Percentiles rank a stretch among this genome's conserved stretches.
These are phyloP conservation scores for Bufo bufo DNA, from an alignment of 2,113 vertebrate genomes.

Conservation along the genomic window DNA sequence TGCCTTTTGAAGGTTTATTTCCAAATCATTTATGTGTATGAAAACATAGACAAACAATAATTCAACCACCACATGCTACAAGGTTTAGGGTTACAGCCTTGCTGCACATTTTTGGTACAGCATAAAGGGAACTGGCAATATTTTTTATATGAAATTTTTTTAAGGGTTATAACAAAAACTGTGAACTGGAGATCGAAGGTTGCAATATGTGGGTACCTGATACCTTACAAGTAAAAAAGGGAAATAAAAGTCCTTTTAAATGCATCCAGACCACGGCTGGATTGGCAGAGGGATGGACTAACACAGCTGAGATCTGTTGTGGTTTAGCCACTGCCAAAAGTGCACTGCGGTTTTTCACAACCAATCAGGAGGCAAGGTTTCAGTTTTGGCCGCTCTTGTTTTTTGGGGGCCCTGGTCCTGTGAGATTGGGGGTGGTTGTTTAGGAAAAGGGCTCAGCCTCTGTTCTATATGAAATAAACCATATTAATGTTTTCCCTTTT, in stretches of 20 bases:
- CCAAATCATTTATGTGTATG: constrained; percentile 44
- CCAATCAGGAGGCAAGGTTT: constrained; percentile 46
- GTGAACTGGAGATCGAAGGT: constrained; percentile 18
- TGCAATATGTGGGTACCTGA: constrained; percentile 51
- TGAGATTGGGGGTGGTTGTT: constrained; percentile 43
- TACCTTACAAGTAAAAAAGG: constrained; percentile 39
- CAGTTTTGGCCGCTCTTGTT: constrained; percentile 29
- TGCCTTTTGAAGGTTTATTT: constrained; percentile 44
- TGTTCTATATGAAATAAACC: constrained; percentile 34
- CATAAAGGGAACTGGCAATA: background rate
- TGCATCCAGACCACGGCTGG: constrained; percentile 54
- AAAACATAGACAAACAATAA: constrained; percentile 32
- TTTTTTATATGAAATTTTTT: background rate
- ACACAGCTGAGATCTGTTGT: constrained; percentile 58
- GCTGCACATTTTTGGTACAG: constrained; percentile 14
- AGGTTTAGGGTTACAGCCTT: constrained; percentile 33
- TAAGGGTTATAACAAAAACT: background rate
- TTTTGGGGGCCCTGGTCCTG: constrained; percentile 53
- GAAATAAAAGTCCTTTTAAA: constrained; percentile 52
- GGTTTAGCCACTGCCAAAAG: constrained; percentile 57
- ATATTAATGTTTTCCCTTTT: constrained; percentile 21
- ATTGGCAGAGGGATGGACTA: constrained; percentile 54
- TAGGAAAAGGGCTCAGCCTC: constrained; percentile 5
- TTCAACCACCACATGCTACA: constrained; percentile 34
- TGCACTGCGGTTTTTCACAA: constrained; percentile 53